Conservation (phyloP, 1,140 invertebrate species). For the Drosophila rhopaloa region DNA sequence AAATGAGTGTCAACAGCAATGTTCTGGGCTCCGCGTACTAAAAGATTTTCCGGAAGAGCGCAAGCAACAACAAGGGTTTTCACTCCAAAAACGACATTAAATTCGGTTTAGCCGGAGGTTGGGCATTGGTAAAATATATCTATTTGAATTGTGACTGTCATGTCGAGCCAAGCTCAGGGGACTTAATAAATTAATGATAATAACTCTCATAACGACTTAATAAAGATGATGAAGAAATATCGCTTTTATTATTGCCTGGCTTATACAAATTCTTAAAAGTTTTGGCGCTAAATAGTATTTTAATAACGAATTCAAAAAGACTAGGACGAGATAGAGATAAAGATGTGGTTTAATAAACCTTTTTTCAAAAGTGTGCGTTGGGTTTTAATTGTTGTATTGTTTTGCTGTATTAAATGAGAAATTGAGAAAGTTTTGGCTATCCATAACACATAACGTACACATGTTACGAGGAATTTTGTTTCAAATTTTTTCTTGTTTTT, state of each 20-base stretch:
- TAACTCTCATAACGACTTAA: slow-evolving; percentile 48
- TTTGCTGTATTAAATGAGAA: no score
- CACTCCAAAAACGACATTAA: slow-evolving; percentile 53
- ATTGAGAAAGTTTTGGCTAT: no score
- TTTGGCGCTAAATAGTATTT: not conserved
- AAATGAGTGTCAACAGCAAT: slow-evolving; percentile 52
- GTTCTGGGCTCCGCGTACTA: slow-evolving; percentile 21
- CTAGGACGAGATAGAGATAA: not conserved
- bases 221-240: slow-evolving; percentile 30
- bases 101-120: slow-evolving; percentile 30
- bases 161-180: slow-evolving; percentile 45
- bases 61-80: slow-evolving; percentile 1
- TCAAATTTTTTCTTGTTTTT: no score
- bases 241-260: not conserved
- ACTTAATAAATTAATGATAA: slow-evolving; percentile 79
- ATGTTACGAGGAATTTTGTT: no score
- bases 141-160: slow-evolving; percentile 56
- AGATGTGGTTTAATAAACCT: no score
- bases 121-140: slow-evolving; percentile 19
- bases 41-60: slow-evolving; percentile 9
- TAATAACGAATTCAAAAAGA: not conserved
- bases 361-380: no score
- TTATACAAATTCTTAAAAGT: slow-evolving; percentile 13
- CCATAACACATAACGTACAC: no score
- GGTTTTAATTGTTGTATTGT: no score